A percentile compares a stretch with the other conserved stretches of the same genome.
Conservation (phyloP, 2,888 invertebrate species). For the Acronicta psi region DNA sequence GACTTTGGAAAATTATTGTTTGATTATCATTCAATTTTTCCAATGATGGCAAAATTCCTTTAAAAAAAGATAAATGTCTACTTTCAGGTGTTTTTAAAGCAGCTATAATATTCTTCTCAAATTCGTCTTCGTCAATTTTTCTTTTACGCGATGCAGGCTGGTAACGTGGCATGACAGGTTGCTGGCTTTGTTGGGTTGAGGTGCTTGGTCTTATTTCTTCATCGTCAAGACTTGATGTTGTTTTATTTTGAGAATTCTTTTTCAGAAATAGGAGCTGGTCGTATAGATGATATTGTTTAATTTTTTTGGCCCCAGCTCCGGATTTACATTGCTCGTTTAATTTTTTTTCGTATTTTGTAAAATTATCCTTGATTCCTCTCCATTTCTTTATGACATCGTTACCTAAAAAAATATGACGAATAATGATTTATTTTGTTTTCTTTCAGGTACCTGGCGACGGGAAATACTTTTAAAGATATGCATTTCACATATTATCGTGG, state of each 20-base stretch:
- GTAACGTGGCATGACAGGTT: too few relatives aligned
- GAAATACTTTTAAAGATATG: constrained; percentile 3
- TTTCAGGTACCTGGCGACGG: constrained; percentile 2
- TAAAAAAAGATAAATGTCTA: too few relatives aligned
- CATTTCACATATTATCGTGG: constrained; percentile 3
- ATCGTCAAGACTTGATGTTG: constrained; percentile 3
- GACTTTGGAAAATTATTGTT: too few relatives aligned
- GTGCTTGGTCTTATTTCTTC: constrained; percentile 1
- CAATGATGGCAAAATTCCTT: too few relatives aligned
- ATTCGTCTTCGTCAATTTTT: too few relatives aligned
- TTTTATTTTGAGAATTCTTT: constrained; percentile 3
- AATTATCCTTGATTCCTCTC: constrained; percentile 3
- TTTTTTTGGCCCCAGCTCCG: constrained; percentile 3
- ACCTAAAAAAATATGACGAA: constrained; percentile 3
- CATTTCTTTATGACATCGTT: constrained; percentile 3
- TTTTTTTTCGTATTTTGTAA: constrained; percentile 3
- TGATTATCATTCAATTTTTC: too few relatives aligned
- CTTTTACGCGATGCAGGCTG: too few relatives aligned
- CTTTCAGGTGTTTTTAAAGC: too few relatives aligned
- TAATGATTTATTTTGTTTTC: constrained; percentile 3
- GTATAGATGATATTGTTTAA: constrained; percentile 3
- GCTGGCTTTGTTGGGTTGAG: too few relatives aligned
- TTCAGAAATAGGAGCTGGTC: constrained; percentile 3
- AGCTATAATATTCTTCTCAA: too few relatives aligned
- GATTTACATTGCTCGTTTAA: constrained; percentile 3